Base-by-base conservation (phyloP, 2,113 vertebrate species). In the Numenius arquata region DNA sequence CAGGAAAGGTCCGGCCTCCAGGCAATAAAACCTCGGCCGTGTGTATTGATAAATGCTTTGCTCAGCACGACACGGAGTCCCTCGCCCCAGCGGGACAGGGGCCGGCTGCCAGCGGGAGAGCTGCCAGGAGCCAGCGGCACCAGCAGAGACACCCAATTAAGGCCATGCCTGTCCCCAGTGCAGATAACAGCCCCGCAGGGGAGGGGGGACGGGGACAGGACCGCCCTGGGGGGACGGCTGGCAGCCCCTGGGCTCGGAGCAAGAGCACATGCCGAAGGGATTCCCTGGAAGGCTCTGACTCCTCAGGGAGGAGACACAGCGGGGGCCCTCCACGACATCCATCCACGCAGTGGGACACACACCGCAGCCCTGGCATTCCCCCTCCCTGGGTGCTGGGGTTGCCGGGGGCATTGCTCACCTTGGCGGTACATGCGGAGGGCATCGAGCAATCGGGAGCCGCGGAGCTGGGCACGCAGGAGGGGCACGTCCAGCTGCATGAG, bases 371-470 rank as follows among this genome's bases (percentile, higher is more conserved):
- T 22, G 67, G 40, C 12, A 22, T 21, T 13, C 4, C 45, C 34
- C 17, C 1, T 1, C 8, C 14, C 5, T 1, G 3, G 30, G 61
- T 8, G 68, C 45, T 0, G 3, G 45, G 53, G 17, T 50, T 30
- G 65, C 36, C 26, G 11, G 20, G 7, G 40, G 29, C 67, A 11
- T 15, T 10, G 61, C 82, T 95, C 92, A 97, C 96, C 96, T 99
- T 99, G 99, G 67, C 99, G 99, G 97, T 99, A 99, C 98, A 99
- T 99, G 95, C 99, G 98, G 61, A 99, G 97, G 30, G 99, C 99
- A 1, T 99, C 99, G 0, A 99, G 98, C 86, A 99, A 98, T 88
- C 99, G 99, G 91, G 99, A 99, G 50, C 99, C 99, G 0, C 99
- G 97, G 66, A 99, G 98, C 97, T 99, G 99, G 32, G 99, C 99